A percentile compares a stretch with the other conserved stretches of the same genome.
phyloP scores from a whole-genome alignment of 1,140 invertebrate genomes.

The Megalopta genalis region DNA sequence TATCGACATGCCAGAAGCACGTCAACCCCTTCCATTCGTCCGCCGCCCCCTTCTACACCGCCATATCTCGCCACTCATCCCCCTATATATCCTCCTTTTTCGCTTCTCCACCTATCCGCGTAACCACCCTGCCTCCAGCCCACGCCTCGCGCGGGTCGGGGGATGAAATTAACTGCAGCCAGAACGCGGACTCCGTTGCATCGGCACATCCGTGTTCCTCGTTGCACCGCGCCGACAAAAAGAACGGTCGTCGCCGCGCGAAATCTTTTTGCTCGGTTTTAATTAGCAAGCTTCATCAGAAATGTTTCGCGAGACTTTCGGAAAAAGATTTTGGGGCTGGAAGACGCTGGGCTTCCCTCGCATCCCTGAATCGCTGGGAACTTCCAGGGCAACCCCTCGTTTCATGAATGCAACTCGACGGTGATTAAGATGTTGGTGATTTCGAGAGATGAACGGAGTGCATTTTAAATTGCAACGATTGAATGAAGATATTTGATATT shows the following conservation, averaged over 20 bases:
- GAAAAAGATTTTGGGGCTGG: no score
- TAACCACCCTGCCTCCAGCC: conserved; percentile 28
- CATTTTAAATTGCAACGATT: no score
- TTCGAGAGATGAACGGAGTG: no score
- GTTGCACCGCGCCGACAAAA: neutral
- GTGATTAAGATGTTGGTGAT: no score
- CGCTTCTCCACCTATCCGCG: conserved; percentile 60
- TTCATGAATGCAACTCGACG: no score
- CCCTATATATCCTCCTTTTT: conserved; percentile 50
- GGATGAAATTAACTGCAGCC: conserved; percentile 61
- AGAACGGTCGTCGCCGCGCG: neutral
- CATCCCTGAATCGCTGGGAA: no score
- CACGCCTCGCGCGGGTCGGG: neutral
- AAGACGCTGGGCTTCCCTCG: no score
- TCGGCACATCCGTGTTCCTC: conserved; percentile 30
- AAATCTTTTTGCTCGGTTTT: conserved; percentile 8
- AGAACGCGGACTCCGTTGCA: conserved; percentile 31
- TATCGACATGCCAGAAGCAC: conserved; percentile 73
- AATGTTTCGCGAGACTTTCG: neutral
- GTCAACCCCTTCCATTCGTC: conserved; percentile 57
- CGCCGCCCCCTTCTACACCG: conserved; percentile 1
- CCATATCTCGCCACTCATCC: conserved; percentile 52
- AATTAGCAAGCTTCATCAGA: neutral
- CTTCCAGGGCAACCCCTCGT: no score
- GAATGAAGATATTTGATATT: no score